Base-by-base conservation (phyloP, 2,797 vertebrate species). In the Sebastolobus alascanus region DNA sequence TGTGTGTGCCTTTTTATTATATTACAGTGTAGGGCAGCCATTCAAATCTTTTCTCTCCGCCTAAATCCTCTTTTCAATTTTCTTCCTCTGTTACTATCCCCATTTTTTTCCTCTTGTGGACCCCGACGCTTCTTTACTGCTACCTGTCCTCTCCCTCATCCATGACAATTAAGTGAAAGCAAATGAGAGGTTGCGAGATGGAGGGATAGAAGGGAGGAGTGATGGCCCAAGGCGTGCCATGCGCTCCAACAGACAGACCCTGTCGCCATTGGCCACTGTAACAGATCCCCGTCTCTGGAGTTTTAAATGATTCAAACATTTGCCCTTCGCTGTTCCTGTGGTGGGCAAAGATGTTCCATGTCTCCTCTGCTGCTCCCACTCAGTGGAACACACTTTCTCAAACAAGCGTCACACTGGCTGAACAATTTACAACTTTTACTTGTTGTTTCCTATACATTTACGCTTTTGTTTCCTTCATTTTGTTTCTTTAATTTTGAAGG, bases 251-350 rank as follows among this genome's bases (percentile, higher is more conserved):
- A 92, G 67, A 87, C 77, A 89, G 84, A 84, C 84, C 68, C 72
- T 72, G 68, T 87, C 83, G 88, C 89, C 87, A 93, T 83, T 92
- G 93, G 92, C 89, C 92, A 85, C 84, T 88, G 93, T 93, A 95
- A 95, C 85, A 93, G 91, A 95, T 95, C 90, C 82, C 29, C 27
- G 84, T 94, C 94, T 93, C 94, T 84, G 72, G 94, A 95, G 95
- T 94, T 94, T 95, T 95, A 94, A 95, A 95, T 94, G 91, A 95
- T 95, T 94, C 93, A 95, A 93, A 90, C 91, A 91, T 93, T 93
- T 94, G 94, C 92, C 94, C 94, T 95, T 95, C 68, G 67, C 84
- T 91, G 90, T 91, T 93, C 87, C 86, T 91, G 91, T 73, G 85
- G 86, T 90, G 87, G 87, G 80, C 84, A 81, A 87, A 91, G 88